Percentiles rank a stretch among this genome's conserved stretches.
phyloP scores from a whole-genome alignment of 2,888 invertebrate genomes.

The Agrotis puta region DNA sequence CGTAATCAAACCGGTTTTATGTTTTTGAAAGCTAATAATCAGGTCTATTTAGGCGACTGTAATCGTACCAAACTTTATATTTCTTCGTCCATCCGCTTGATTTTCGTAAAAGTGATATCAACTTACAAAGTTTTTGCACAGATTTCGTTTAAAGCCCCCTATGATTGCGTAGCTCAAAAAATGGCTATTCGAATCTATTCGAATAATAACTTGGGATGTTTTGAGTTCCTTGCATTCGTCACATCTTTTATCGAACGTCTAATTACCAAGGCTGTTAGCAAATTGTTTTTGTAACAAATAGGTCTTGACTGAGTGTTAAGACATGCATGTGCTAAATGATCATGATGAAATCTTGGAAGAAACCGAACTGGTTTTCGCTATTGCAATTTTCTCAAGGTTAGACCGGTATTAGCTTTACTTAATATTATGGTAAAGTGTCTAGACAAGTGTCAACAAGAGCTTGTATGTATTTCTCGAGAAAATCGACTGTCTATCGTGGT shows the following conservation, averaged over 20 bases:
- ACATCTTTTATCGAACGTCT: not conserved
- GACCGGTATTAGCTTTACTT: not conserved
- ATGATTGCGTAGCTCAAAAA: not conserved
- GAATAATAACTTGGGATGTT: not conserved
- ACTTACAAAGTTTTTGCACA: too few relatives aligned
- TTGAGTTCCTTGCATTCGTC: constrained; percentile 2
- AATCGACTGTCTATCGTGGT: constrained; percentile 1
- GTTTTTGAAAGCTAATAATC: too few relatives aligned
- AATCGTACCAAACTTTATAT: too few relatives aligned
- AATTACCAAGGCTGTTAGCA: constrained; percentile 7
- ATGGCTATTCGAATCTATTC: not conserved
- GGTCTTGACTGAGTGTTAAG: not conserved
- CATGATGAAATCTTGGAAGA: constrained; percentile 19
- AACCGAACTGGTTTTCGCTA: constrained; percentile 12
- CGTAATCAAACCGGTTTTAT: constrained; percentile 35
- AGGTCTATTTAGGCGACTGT: too few relatives aligned
- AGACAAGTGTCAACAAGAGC: not conserved
- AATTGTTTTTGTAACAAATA: not conserved
- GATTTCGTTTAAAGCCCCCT: not conserved
- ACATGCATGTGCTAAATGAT: constrained; percentile 20
- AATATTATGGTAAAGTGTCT: constrained; percentile 6
- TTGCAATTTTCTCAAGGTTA: constrained; percentile 14
- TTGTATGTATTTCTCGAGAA: not conserved
- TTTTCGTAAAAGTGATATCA: too few relatives aligned
- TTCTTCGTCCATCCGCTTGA: too few relatives aligned